A percentile compares a stretch with the other conserved stretches of the same genome.
phyloP scores from a whole-genome alignment of 37 sponge, comb jelly and placozoan genomes.

The Tethya wilhelma region DNA sequence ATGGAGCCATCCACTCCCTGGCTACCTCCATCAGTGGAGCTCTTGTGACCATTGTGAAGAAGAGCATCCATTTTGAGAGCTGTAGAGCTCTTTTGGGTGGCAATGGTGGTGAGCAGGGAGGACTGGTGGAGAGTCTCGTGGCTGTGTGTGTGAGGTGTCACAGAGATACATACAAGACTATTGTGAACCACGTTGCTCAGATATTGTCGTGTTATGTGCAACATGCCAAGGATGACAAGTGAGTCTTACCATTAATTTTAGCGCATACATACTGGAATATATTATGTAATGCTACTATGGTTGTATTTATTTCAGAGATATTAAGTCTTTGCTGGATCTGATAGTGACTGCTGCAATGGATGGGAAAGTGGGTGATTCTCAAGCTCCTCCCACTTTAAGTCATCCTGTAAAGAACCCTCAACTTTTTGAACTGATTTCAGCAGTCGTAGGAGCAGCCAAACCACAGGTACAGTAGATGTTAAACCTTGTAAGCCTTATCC shows the following conservation, averaged over 20 bases:
- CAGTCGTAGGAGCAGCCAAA: not conserved
- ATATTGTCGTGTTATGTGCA: not conserved
- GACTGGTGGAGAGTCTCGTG: not conserved
- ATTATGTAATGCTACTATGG: not conserved
- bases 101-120: not conserved
- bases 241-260: too few species aligned
- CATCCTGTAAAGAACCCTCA: not conserved
- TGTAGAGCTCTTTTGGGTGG: conserved; percentile 1
- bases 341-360: not conserved
- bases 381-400: not conserved
- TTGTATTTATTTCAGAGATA: not conserved
- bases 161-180: not conserved
- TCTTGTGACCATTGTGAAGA: conserved; percentile 10
- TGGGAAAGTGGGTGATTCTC: not conserved
- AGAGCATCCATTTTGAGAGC: not conserved
- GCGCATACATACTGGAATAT: not conserved
- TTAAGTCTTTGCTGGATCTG: not conserved
- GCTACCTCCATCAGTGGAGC: not conserved
- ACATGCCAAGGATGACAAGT: not conserved
- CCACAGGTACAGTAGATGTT: not conserved
- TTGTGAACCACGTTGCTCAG: not conserved
- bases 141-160: not conserved
- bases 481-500: not conserved
- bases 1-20: too few species aligned
- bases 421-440: not conserved